phyloP scores from a whole-genome alignment of 2,888 invertebrate species.

The Watsonalla binaria region DNA sequence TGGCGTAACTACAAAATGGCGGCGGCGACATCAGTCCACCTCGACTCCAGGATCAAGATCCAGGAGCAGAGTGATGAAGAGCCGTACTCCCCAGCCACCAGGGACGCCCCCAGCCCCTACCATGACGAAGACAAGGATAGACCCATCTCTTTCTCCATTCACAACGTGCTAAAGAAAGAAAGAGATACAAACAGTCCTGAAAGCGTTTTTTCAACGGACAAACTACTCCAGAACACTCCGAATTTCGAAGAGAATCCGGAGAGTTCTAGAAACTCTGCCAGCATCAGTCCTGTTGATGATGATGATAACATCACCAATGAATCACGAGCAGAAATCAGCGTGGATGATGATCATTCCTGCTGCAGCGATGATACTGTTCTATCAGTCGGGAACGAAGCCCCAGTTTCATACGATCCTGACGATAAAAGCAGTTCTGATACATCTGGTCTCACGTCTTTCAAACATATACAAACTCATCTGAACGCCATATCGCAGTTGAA shows the following conservation, averaged over 20 bases:
- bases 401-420: constrained; percentile 53
- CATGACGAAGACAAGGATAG: constrained; percentile 63
- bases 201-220: constrained; percentile 72
- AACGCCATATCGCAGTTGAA: constrained; percentile 83
- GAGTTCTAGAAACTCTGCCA: constrained; percentile 49
- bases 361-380: constrained; percentile 89
- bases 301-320: constrained; percentile 44
- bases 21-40: constrained; percentile 67
- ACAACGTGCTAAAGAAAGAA: constrained; percentile 73
- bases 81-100: constrained; percentile 62
- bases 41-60: constrained; percentile 60
- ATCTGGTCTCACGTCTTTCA: constrained; percentile 74
- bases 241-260: constrained; percentile 51
- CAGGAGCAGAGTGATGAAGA: constrained; percentile 73
- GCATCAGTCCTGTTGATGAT: constrained; percentile 56
- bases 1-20: constrained; percentile 72
- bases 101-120: constrained; percentile 62
- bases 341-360: constrained; percentile 80
- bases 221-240: constrained; percentile 66
- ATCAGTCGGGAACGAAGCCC: constrained; percentile 88
- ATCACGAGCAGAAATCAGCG: constrained; percentile 61
- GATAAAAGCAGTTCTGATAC: constrained; percentile 44
- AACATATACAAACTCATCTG: constrained; percentile 83
- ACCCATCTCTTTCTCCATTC: constrained; percentile 65
- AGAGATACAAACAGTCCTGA: constrained; percentile 67